phyloP scores from a whole-genome alignment of 1,140 invertebrate species.

The Bradynema listronoti region DNA sequence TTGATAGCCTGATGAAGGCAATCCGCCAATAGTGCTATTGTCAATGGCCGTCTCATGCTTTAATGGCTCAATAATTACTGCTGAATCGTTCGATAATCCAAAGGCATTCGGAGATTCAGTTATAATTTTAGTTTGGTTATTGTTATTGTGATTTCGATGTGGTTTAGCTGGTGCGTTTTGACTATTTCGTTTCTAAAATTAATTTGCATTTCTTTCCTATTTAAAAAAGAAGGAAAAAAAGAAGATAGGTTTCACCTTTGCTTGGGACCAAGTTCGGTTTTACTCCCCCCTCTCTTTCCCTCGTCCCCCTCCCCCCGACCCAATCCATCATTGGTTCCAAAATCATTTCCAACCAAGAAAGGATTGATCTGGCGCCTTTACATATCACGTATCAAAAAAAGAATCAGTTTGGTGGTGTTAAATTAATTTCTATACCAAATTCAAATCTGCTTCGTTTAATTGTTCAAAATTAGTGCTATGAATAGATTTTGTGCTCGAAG shows the following conservation, averaged over 20 bases:
- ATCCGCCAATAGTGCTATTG: conserved; percentile 8
- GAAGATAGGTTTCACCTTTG: not conserved
- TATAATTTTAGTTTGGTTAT: too few relatives aligned
- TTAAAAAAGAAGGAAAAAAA: not conserved
- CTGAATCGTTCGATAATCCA: conserved; percentile 7
- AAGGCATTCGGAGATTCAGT: too few relatives aligned
- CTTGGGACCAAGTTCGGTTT: not conserved
- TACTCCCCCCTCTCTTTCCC: not conserved
- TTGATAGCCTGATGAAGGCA: conserved; percentile 42
- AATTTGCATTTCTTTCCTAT: not conserved
- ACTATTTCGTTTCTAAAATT: not conserved
- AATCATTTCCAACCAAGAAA: too few relatives aligned
- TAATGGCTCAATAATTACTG: not conserved
- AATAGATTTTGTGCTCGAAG: too few relatives aligned
- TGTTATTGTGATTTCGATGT: not conserved
- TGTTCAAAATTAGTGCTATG: too few relatives aligned
- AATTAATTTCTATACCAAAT: too few relatives aligned
- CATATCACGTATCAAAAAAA: too few relatives aligned
- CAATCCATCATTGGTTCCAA: not conserved
- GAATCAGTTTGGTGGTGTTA: too few relatives aligned
- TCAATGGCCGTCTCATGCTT: too few relatives aligned
- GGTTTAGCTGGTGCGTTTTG: not conserved
- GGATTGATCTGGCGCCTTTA: too few relatives aligned
- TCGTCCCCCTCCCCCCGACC: not conserved
- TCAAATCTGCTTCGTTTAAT: too few relatives aligned